A percentile compares a stretch with the other conserved stretches of the same genome.
Evolutionary conservation across 2,113 vertebrate genomes (phyloP).

Genomic region (Oophaga pumilio): DNA sequence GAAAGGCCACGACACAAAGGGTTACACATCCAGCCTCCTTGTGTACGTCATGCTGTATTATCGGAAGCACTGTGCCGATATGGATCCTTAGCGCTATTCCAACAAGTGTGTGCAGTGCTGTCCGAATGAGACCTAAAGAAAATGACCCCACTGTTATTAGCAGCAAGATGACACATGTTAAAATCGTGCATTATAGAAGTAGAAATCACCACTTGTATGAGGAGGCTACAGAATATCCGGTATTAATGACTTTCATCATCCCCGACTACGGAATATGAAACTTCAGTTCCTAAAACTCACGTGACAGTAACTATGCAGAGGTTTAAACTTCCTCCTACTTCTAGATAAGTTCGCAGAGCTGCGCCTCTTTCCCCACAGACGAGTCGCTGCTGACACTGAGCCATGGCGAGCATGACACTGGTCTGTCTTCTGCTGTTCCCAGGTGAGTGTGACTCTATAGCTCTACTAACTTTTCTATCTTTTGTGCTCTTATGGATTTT

Average conservation of each 20-base stretch:
- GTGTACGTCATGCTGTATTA: no score
- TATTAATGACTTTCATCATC: not conserved
- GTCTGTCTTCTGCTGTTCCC: not conserved
- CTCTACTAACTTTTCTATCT: not conserved
- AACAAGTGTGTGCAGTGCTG: no score
- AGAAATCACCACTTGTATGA: not conserved
- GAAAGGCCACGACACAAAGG: no score
- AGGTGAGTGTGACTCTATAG: not conserved
- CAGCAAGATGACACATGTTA: not conserved
- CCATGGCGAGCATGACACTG: not conserved
- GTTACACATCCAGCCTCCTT: no score
- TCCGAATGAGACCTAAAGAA: no score
- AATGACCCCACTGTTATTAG: no score
- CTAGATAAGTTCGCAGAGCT: not conserved
- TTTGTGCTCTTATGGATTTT: not conserved
- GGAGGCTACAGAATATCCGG: not conserved
- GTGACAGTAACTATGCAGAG: not conserved
- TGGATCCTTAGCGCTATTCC: no score
- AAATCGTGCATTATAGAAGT: not conserved
- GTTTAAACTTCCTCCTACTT: not conserved
- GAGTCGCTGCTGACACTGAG: conserved; percentile 14
- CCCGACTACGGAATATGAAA: not conserved
- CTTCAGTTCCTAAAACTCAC: not conserved
- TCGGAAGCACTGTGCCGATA: no score
- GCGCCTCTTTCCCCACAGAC: not conserved